Evolutionary conservation across 2,797 vertebrate species (phyloP).

Genomic region (Oreochromis mossambicus): DNA sequence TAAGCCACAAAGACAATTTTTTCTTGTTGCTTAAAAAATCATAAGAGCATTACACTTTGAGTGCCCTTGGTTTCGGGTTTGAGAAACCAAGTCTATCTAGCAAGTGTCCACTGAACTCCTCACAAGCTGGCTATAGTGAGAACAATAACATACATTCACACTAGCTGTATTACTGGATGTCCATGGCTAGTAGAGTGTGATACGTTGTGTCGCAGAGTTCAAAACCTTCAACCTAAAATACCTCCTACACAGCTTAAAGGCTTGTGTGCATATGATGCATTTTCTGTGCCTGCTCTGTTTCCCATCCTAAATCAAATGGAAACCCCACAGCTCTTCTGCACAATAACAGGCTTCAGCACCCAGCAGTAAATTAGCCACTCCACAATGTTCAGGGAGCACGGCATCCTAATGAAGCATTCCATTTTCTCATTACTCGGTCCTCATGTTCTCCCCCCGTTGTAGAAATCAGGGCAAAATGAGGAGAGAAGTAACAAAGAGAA

Average conservation of each 20-base stretch:
- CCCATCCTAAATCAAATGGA: constrained; percentile 1
- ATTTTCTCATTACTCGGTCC: constrained; percentile 30
- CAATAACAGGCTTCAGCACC: background rate
- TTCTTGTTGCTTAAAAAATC: no score
- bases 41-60: no score
- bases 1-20: background rate
- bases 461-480: background rate
- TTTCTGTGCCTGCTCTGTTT: background rate
- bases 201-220: background rate
- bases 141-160: background rate
- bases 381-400: background rate
- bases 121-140: background rate
- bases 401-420: constrained; percentile 21
- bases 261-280: background rate
- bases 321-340: background rate
- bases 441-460: background rate
- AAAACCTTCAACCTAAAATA: background rate
- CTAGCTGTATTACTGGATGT: background rate
- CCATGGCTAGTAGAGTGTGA: background rate
- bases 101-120: background rate
- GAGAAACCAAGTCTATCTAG: background rate
- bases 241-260: background rate
- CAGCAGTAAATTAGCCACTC: constrained; percentile 11
- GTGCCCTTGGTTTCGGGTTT: background rate
- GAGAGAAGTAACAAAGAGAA: background rate